Conservation (phyloP, 1,140 invertebrate species). For the Wasmannia auropunctata region DNA sequence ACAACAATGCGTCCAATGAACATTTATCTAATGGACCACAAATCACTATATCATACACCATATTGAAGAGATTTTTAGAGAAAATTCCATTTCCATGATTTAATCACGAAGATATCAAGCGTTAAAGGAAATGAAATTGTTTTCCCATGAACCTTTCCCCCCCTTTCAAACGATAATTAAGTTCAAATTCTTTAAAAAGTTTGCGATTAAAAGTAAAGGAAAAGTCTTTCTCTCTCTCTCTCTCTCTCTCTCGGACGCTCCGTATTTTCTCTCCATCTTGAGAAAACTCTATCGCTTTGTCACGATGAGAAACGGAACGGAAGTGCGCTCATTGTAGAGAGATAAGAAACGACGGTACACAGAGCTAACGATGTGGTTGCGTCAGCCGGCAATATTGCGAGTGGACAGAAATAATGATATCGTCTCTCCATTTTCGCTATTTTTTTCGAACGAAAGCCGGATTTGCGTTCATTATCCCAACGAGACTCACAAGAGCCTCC, state of each 20-base stretch:
- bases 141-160: neutral
- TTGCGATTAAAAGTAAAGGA: constrained; percentile 5
- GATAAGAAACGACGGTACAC: neutral
- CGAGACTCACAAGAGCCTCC: too few relatives aligned
- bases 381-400: constrained; percentile 30
- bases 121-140: neutral
- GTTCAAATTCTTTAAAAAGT: constrained; percentile 16
- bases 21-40: neutral
- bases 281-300: constrained; percentile 25
- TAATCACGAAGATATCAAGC: neutral
- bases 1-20: too few relatives aligned
- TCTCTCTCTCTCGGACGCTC: neutral
- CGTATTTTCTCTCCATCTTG: neutral
- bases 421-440: neutral
- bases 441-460: constrained; percentile 10
- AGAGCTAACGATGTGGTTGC: constrained; percentile 21
- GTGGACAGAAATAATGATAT: constrained; percentile 33
- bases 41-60: too few relatives aligned
- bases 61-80: neutral
- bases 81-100: neutral
- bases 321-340: neutral
- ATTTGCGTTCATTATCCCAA: constrained; percentile 14
- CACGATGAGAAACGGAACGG: neutral
- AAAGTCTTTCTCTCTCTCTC: too few relatives aligned
- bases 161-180: constrained; percentile 9